These are phyloP conservation scores for Polymixis lichenea DNA, from an alignment of 2,888 invertebrate species.

Conservation along the genomic window DNA sequence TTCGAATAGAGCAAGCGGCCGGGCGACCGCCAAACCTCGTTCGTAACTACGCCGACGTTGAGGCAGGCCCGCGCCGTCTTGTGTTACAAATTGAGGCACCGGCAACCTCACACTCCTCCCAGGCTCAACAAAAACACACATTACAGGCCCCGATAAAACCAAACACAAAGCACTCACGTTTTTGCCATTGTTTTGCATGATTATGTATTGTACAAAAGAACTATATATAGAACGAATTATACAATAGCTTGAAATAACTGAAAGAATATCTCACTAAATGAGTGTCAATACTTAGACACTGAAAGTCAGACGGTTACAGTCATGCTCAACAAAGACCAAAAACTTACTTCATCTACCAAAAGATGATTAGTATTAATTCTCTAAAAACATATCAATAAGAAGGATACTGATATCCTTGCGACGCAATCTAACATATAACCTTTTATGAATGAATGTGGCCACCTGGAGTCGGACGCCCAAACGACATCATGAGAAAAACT, in stretches of 20 bases:
- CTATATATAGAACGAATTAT: constrained; percentile 34
- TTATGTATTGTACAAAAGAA: constrained; percentile 28
- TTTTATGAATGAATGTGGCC: constrained; percentile 50
- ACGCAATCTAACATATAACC: constrained; percentile 53
- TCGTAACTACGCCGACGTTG: constrained; percentile 76
- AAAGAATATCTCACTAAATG: constrained; percentile 19
- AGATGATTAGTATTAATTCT: constrained; percentile 9
- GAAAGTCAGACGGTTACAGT: constrained; percentile 26
- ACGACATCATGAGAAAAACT: constrained; percentile 48
- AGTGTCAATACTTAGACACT: constrained; percentile 28
- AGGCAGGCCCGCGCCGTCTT: constrained; percentile 74
- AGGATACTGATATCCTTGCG: constrained; percentile 55
- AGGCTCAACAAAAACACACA: constrained; percentile 28
- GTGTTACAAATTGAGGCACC: constrained; percentile 59
- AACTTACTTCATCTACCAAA: background rate
- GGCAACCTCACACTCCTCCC: constrained; percentile 36
- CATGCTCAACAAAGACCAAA: constrained; percentile 10
- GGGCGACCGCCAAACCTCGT: constrained; percentile 68
- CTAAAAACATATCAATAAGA: constrained; percentile 13
- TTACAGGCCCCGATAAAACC: constrained; percentile 21
- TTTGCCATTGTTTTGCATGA: constrained; percentile 29
- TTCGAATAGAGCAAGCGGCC: constrained; percentile 75
- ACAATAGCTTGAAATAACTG: constrained; percentile 22
- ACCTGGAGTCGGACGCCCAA: constrained; percentile 44
- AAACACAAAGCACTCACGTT: constrained; percentile 18